Evolutionary conservation across 2,113 vertebrate species (phyloP).

Genomic region (Nyctereutes procyonoides): DNA sequence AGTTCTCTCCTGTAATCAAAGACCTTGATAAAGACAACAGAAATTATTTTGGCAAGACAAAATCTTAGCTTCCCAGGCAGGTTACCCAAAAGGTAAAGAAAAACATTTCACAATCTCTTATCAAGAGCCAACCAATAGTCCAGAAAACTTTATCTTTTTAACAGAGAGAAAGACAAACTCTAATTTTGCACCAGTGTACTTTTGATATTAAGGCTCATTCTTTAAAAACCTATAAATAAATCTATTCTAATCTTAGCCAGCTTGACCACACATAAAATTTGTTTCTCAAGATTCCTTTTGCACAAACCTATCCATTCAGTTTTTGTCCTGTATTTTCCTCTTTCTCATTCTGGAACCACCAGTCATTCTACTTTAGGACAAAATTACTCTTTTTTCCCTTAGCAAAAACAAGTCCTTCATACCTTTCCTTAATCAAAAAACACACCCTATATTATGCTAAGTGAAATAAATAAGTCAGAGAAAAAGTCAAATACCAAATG

Average conservation of each 20-base stretch:
- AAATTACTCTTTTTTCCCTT: slow-evolving; percentile 9
- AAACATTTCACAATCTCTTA: background rate
- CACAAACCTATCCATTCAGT: background rate
- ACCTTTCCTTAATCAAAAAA: background rate
- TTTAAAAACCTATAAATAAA: background rate
- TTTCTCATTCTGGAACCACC: background rate
- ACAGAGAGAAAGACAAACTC: background rate
- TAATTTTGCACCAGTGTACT: background rate
- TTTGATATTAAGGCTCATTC: background rate
- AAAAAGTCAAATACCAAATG: too few species aligned
- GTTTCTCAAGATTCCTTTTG: background rate
- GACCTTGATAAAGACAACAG: background rate
- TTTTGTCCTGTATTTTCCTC: background rate
- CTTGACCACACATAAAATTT: background rate
- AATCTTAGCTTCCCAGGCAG: background rate
- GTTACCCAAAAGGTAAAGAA: background rate
- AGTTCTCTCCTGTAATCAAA: background rate
- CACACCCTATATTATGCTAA: background rate
- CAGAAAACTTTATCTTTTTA: background rate
- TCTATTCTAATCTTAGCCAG: background rate
- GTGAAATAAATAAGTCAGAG: too few species aligned
- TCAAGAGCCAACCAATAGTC: background rate
- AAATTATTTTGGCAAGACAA: background rate
- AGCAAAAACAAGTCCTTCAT: background rate
- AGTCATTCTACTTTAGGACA: slow-evolving; percentile 2